Conservation (phyloP, 2,113 vertebrate species). For the Sapayoa aenigma region DNA sequence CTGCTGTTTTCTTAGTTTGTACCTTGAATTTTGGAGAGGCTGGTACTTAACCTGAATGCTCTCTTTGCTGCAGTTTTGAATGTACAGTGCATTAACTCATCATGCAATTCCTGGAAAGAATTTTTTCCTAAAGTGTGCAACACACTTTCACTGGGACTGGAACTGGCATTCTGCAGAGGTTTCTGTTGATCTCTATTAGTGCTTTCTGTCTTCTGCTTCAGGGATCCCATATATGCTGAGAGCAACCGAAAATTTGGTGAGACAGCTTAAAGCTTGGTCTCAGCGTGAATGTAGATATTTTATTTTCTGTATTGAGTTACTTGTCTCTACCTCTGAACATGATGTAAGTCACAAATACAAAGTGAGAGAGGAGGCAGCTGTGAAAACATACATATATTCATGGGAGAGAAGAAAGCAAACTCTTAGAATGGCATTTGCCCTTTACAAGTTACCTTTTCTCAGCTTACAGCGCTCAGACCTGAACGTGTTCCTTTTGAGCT, state of each 20-base stretch:
- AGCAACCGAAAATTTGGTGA: background rate
- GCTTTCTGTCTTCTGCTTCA: background rate
- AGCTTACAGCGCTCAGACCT: background rate
- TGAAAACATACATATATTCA: background rate
- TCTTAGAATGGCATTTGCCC: slow-evolving; percentile 6
- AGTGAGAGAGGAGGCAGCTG: background rate
- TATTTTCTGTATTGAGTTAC: background rate
- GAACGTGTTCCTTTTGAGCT: background rate
- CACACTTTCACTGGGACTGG: background rate
- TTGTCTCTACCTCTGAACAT: background rate
- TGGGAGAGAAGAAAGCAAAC: slow-evolving; percentile 2
- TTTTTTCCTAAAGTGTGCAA: background rate
- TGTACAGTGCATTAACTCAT: background rate
- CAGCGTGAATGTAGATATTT: background rate
- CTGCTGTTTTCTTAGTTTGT: background rate
- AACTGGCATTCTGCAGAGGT: background rate
- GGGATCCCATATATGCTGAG: background rate
- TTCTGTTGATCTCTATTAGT: background rate
- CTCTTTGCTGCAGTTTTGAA: background rate
- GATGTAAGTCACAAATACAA: background rate
- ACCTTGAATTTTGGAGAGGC: background rate
- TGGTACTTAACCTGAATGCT: background rate
- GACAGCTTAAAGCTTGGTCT: background rate
- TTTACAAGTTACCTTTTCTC: slow-evolving; percentile 13
- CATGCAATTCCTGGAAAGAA: background rate